phyloP scores from a whole-genome alignment of 2,797 vertebrate species.

The Hephaestus fuliginosus region DNA sequence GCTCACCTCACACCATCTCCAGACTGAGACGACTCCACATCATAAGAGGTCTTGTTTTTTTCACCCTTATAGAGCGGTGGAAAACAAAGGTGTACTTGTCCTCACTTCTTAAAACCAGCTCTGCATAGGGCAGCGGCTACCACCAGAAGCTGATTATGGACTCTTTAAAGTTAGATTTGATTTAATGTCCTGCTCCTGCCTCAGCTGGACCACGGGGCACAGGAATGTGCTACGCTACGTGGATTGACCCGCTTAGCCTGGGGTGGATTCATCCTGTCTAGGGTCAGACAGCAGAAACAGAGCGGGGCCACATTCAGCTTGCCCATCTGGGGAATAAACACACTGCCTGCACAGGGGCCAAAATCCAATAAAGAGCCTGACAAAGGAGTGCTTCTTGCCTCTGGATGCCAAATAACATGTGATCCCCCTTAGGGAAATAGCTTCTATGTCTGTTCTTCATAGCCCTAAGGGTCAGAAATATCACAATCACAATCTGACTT shows the following conservation, averaged over 20 bases:
- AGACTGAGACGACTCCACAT: constrained; percentile 62
- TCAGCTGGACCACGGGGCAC: constrained; percentile 77
- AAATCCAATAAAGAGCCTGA: constrained; percentile 86
- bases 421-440: constrained; percentile 79
- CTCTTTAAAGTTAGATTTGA: constrained; percentile 85
- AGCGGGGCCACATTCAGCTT: constrained; percentile 63
- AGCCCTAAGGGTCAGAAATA: constrained; percentile 70
- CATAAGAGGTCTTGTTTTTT: constrained; percentile 38
- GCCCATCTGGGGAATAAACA: constrained; percentile 68
- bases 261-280: constrained; percentile 68
- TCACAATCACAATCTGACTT: constrained; percentile 44
- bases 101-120: constrained; percentile 69
- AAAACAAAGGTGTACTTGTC: constrained; percentile 85
- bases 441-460: constrained; percentile 66
- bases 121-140: constrained; percentile 69
- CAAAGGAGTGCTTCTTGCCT: constrained; percentile 83
- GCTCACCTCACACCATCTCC: constrained; percentile 75
- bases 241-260: constrained; percentile 70
- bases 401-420: constrained; percentile 85
- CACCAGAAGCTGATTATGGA: constrained; percentile 83
- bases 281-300: constrained; percentile 59
- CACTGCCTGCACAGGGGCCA: constrained; percentile 56
- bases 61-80: constrained; percentile 32
- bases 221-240: constrained; percentile 76
- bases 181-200: constrained; percentile 81